Evolutionary conservation across 2,797 vertebrate species (phyloP).

Genomic region (Choloepus didactylus): DNA sequence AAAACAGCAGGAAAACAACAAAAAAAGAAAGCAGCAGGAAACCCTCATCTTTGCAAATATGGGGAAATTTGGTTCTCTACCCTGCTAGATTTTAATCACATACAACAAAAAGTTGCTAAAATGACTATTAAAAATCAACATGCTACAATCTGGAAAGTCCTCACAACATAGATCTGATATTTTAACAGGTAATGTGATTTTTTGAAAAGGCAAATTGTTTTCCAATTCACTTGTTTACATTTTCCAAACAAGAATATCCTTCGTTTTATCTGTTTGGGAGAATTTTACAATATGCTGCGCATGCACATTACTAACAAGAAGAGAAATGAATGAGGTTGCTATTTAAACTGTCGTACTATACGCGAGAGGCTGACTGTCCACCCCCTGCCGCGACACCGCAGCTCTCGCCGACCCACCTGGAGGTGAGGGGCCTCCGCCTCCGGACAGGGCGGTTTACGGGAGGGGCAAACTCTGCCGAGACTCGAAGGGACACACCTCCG

Average conservation of each 20-base stretch:
- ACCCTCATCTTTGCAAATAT: slow-evolving; percentile 9
- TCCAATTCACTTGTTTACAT: neutral
- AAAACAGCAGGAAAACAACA: neutral
- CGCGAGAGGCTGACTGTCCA: neutral
- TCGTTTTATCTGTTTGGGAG: neutral
- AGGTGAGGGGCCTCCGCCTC: neutral
- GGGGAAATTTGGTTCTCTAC: neutral
- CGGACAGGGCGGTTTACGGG: neutral
- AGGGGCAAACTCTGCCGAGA: slow-evolving; percentile 29
- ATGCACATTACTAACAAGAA: neutral
- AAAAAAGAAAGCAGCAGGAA: slow-evolving; percentile 15
- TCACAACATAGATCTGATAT: neutral
- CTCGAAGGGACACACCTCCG: neutral
- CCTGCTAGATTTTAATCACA: neutral
- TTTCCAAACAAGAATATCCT: slow-evolving; percentile 56
- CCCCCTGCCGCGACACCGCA: no score
- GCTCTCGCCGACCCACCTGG: neutral
- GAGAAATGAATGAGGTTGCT: neutral
- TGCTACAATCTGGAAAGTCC: slow-evolving; percentile 22
- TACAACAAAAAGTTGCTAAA: neutral
- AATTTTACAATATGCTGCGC: slow-evolving; percentile 11
- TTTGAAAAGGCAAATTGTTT: neutral
- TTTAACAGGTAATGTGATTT: neutral
- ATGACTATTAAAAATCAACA: neutral
- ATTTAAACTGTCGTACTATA: neutral